Evolutionary conservation across 2,888 invertebrate species (phyloP).

Genomic region (Desoria tigrina): DNA sequence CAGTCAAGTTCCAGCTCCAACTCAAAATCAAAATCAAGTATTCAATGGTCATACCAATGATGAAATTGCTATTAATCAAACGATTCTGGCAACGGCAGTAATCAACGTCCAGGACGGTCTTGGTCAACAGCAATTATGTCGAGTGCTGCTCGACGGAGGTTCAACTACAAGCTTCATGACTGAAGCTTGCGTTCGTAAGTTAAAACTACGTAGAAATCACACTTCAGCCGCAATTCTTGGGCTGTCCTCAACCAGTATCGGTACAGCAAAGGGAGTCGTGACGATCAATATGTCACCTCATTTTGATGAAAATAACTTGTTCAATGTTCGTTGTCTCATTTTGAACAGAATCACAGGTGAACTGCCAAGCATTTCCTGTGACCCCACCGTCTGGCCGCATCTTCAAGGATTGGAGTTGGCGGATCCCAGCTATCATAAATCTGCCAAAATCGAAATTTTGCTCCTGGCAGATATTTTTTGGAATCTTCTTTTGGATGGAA

Average conservation of each 20-base stretch:
- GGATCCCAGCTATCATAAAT: constrained; percentile 25
- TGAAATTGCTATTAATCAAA: background rate
- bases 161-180: constrained; percentile 28
- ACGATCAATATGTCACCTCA: constrained; percentile 4
- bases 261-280: background rate
- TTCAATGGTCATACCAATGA: background rate
- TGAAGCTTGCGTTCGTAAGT: constrained; percentile 5
- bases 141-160: constrained; percentile 28
- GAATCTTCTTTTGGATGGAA: constrained; percentile 15
- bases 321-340: constrained; percentile 16
- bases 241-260: background rate
- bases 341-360: constrained; percentile 15
- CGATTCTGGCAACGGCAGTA: constrained; percentile 30
- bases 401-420: constrained; percentile 23
- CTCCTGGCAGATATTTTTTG: constrained; percentile 30
- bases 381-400: constrained; percentile 6
- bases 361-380: background rate
- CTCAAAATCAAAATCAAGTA: background rate
- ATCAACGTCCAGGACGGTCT: background rate
- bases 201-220: constrained; percentile 4
- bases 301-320: background rate
- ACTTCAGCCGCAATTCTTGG: constrained; percentile 2
- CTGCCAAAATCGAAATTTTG: constrained; percentile 25
- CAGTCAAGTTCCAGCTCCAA: too few species aligned
- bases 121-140: constrained; percentile 1